These are phyloP conservation scores for Heliconius eleuchia DNA, from an alignment of 1,140 invertebrate species.

Conservation along the genomic window DNA sequence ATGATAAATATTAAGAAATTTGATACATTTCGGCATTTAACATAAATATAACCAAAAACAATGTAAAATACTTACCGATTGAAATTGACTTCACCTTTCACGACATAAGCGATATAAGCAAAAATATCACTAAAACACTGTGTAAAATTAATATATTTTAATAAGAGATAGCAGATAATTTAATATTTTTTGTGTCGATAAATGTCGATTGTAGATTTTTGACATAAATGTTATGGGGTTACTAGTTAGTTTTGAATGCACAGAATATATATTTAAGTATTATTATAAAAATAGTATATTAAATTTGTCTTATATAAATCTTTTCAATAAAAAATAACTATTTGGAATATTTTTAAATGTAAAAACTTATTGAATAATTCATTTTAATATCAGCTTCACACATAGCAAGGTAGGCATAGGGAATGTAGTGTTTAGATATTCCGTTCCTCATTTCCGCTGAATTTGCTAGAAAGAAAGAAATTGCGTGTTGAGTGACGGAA, in stretches of 20 bases:
- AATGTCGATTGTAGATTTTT: conserved; percentile 30
- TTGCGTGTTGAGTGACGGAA: too few species aligned
- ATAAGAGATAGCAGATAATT: conserved; percentile 42
- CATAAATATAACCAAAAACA: conserved; percentile 34
- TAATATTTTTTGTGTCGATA: conserved; percentile 51
- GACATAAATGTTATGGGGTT: conserved; percentile 16
- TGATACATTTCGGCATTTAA: conserved; percentile 57
- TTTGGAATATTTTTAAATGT: too few species aligned
- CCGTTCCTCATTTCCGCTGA: too few species aligned
- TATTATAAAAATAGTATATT: too few species aligned
- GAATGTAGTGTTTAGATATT: too few species aligned
- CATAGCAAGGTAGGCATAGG: too few species aligned
- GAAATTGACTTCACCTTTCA: background rate
- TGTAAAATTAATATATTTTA: conserved; percentile 41
- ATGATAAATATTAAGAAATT: conserved; percentile 43
- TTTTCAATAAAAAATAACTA: too few species aligned
- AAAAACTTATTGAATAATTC: too few species aligned
- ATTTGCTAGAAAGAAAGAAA: too few species aligned
- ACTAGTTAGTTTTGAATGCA: background rate
- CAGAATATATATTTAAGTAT: background rate
- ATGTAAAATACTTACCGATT: conserved; percentile 28
- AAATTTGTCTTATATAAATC: too few species aligned
- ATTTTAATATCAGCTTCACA: too few species aligned
- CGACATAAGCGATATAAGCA: background rate
- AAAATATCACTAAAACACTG: conserved; percentile 23